Percentiles rank a stretch among this genome's conserved stretches.
Conservation (phyloP, 1,140 invertebrate genomes). For the Nephotettix cincticeps region DNA sequence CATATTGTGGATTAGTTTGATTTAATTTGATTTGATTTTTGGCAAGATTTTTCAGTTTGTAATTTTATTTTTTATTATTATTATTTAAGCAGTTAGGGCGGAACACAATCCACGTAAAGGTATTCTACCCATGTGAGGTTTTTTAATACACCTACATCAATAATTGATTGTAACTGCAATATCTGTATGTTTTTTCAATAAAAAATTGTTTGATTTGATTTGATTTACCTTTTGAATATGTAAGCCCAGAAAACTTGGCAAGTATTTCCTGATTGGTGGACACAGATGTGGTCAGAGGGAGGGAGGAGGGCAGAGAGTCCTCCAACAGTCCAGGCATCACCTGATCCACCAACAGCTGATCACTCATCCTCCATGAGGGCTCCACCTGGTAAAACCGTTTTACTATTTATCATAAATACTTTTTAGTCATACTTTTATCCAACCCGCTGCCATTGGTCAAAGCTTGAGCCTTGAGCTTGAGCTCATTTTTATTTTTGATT, state of each 20-base stretch:
- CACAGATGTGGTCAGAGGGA: constrained; percentile 68
- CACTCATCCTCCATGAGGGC: constrained; percentile 63
- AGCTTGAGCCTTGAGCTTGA: too few species aligned
- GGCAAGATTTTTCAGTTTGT: too few species aligned
- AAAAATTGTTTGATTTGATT: too few species aligned
- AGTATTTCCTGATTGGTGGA: constrained; percentile 68
- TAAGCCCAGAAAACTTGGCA: constrained; percentile 80
- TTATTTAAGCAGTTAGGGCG: not conserved
- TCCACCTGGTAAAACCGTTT: constrained; percentile 46
- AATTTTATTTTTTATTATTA: too few species aligned
- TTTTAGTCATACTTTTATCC: too few species aligned
- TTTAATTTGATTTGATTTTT: too few species aligned
- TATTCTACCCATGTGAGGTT: too few species aligned
- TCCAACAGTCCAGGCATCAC: constrained; percentile 66
- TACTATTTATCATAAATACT: too few species aligned
- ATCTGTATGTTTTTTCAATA: too few species aligned
- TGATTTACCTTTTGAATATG: constrained; percentile 83
- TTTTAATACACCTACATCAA: not conserved
- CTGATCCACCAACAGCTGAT: constrained; percentile 74
- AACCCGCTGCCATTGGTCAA: too few species aligned
- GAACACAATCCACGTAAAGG: not conserved
- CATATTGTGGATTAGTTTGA: too few species aligned
- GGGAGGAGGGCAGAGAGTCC: constrained; percentile 73
- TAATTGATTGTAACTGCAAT: not conserved
- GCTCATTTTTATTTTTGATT: too few species aligned